Evolutionary conservation across 2,888 invertebrate genomes (phyloP), one percentile per base, ranked within the genome.

Genomic region (Neocrepidodera transversa): DNA sequence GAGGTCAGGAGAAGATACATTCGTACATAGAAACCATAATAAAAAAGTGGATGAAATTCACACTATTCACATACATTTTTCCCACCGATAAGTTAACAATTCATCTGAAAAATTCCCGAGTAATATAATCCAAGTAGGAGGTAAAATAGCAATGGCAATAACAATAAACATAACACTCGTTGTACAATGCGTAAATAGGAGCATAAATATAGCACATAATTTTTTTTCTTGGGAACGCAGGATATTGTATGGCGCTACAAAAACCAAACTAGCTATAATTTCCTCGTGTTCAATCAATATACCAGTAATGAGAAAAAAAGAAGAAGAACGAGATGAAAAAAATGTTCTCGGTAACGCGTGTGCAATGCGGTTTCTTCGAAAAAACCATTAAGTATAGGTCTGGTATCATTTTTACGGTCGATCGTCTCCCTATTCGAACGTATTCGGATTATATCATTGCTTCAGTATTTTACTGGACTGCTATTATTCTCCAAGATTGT

Each of bases 201-300:
- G 53, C 56, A 62, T 64, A 60, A 64, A 64, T 60, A 62, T 65
- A 54, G 59, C 54, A 58, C 58, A 60, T 53, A 63, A 61, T 50
- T 50, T 50, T 50, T 36, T 50, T 14, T 36, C 55, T 53, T 36
- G 42, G 50, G 52, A 56, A 55, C 54, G 60, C 65, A 66, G 66
- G 66, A 67, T 68, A 70, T 67, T 62, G 64, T 65, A 67, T 63
- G 67, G 60, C 63, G 68, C 60, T 59, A 64, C 62, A 64, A 64
- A 70, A 70, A 69, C 55, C 57, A 40, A 60, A 65, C 64, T 63
- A 38, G 17, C 38, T 50, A 67, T 65, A 70, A 70, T 69, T 67
- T 69, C 64, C 66, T 65, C 68, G 71, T 70, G 70, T 71, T 71
- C 71, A 71, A 71, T 71, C 71, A 71, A 71, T 71, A 68, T 71